Evolutionary conservation across 2,113 vertebrate species (phyloP), one percentile per base, ranked within the genome.

Genomic region (Tachycineta bicolor): DNA sequence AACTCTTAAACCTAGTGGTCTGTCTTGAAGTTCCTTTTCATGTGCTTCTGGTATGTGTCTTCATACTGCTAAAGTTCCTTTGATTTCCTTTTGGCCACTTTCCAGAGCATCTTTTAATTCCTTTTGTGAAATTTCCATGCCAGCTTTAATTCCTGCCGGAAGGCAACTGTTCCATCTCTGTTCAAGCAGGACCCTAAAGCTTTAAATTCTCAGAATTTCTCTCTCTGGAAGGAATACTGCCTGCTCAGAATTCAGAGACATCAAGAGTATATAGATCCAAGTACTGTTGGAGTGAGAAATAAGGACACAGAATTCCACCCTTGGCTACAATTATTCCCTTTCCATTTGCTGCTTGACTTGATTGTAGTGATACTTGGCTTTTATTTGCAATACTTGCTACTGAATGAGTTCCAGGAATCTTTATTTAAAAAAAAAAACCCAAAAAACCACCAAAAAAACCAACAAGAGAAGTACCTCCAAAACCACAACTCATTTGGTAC

Each of bases 81-180:
- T 95, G 68, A 94, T 95, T 76, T 94, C 44, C 26, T 70, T 85
- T 93, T 93, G 92, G 87, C 82, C 52, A 18, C 33, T 81, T 95
- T 77, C 90, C 93, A 95, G 88, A 67, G 52, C 47, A 83, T 88
- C 55, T 80, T 95, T 90, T 94, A 81, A 88, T 71, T 94, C 52
- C 17, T 91, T 93, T 93, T 83, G 63, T 78, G 56, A 90, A 80
- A 71, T 78, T 95, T 90, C 64, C 56, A 24, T 95, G 89, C 55
- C 50, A 75, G 33, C 75, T 91, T 77, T 86, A 95, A 88, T 95
- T 96, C 64, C 50, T 90, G 67, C 68, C 90, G 80, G 92, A 80
- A 88, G 94, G 78, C 43, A 90, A 83, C 78, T 65, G 28, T 94
- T 91, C 70, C 28, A 37, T 70, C 43, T 74, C 55, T 63, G 23